These are phyloP conservation scores for Morone saxatilis DNA, from an alignment of 2,113 vertebrate species.

Conservation along the genomic window DNA sequence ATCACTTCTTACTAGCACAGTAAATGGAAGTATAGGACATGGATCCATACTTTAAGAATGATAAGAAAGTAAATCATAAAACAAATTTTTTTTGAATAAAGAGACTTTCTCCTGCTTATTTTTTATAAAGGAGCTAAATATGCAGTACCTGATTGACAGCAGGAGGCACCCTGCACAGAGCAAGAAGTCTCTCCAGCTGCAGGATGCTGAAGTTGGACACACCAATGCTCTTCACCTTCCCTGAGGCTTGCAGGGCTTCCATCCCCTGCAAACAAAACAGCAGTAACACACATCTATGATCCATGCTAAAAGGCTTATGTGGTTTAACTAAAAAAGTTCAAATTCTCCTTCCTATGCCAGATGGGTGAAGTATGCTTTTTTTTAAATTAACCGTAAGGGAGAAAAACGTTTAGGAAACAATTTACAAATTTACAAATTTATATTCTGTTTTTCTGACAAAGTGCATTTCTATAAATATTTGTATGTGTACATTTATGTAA, in stretches of 20 bases:
- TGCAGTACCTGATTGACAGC: constrained; percentile 84
- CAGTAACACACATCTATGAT: not conserved
- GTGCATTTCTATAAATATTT: not conserved
- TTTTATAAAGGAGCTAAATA: not conserved
- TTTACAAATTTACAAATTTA: no score
- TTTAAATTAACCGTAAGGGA: not conserved
- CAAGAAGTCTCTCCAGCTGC: constrained; percentile 84
- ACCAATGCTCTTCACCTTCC: constrained; percentile 85
- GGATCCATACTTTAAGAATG: not conserved
- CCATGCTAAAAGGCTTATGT: not conserved
- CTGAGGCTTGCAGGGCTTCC: constrained; percentile 83
- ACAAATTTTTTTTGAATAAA: not conserved
- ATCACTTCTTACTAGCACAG: not conserved
- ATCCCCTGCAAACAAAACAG: constrained; percentile 77
- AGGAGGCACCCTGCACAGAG: constrained; percentile 80
- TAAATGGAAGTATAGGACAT: not conserved
- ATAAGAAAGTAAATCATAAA: not conserved
- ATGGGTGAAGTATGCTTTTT: not conserved
- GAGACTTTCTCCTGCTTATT: not conserved
- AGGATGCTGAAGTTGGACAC: constrained; percentile 86
- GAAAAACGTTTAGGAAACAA: not conserved
- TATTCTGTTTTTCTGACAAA: not conserved
- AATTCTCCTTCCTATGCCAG: not conserved
- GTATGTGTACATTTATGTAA: not conserved
- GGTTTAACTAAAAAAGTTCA: not conserved